Conservation (phyloP, 2,888 invertebrate species). For the Diarsia dahlii region DNA sequence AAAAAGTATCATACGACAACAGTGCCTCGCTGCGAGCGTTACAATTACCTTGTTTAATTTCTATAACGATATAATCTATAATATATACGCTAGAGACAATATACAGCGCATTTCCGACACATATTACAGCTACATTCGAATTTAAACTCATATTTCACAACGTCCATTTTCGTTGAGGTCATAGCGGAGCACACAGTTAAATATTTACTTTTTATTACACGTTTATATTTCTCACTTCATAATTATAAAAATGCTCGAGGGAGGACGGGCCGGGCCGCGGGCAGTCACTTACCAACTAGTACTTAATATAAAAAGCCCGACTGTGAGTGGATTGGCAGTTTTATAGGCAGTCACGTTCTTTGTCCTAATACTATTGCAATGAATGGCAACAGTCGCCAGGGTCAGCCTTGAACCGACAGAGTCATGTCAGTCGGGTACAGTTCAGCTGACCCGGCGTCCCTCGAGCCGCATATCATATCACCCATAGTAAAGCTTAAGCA, state of each 20-base stretch:
- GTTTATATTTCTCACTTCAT: constrained; percentile 64
- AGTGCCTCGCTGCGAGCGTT: constrained; percentile 76
- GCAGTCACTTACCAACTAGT: constrained; percentile 8
- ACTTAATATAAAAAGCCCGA: constrained; percentile 35
- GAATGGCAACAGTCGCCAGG: not conserved
- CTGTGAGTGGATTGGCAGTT: constrained; percentile 20
- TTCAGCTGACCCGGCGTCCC: constrained; percentile 7
- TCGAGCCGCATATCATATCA: constrained; percentile 44
- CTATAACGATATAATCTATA: constrained; percentile 82
- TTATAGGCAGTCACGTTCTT: not conserved
- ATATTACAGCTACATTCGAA: constrained; percentile 79
- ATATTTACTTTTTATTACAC: constrained; percentile 60
- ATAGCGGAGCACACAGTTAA: constrained; percentile 71
- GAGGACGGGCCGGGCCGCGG: constrained; percentile 17
- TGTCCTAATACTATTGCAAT: not conserved
- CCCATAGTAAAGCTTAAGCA: constrained; percentile 66
- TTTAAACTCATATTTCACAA: constrained; percentile 73
- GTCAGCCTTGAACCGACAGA: not conserved
- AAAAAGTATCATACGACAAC: constrained; percentile 66
- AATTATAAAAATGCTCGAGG: constrained; percentile 58
- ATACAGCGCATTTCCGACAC: constrained; percentile 79
- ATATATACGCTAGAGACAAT: constrained; percentile 77
- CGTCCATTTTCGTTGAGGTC: constrained; percentile 78
- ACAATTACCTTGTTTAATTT: constrained; percentile 73
- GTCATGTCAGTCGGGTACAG: not conserved